phyloP scores from a whole-genome alignment of 2,113 vertebrate species.

The Carollia perspicillata region DNA sequence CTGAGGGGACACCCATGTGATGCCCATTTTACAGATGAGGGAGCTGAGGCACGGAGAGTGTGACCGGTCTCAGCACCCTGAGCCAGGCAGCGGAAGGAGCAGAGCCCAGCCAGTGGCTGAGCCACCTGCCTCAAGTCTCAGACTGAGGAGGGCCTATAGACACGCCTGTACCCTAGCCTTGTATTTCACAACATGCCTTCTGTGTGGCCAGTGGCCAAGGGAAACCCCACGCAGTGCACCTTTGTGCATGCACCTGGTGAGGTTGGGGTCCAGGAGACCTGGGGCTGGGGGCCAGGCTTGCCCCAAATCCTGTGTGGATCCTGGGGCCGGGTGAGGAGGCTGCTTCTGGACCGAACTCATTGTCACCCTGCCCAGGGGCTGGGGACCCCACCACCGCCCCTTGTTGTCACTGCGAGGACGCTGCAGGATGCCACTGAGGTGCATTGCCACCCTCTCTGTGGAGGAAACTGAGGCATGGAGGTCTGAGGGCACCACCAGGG shows the following conservation, averaged over 20 bases:
- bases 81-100: not conserved
- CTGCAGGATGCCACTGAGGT: fast-evolving
- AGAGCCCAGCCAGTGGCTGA: not conserved
- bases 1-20: fast-evolving
- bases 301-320: not conserved
- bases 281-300: fast-evolving
- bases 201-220: fast-evolving
- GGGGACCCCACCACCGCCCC: fast-evolving
- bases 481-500: fast-evolving
- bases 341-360: fast-evolving
- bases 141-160: fast-evolving
- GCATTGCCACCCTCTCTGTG: fast-evolving
- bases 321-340: fast-evolving
- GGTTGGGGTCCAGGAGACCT: fast-evolving
- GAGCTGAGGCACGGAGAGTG: not conserved
- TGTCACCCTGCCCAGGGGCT: fast-evolving
- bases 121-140: not conserved
- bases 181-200: too few species aligned
- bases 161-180: fast-evolving
- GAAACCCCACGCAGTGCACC: fast-evolving
- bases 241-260: fast-evolving
- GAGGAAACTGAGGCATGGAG: not conserved
- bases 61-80: not conserved
- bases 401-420: fast-evolving
- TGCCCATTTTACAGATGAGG: fast-evolving